Evolutionary conservation across 2,888 invertebrate genomes (phyloP), one percentile per base, ranked within the genome.

Genomic region (Anorthoa munda): DNA sequence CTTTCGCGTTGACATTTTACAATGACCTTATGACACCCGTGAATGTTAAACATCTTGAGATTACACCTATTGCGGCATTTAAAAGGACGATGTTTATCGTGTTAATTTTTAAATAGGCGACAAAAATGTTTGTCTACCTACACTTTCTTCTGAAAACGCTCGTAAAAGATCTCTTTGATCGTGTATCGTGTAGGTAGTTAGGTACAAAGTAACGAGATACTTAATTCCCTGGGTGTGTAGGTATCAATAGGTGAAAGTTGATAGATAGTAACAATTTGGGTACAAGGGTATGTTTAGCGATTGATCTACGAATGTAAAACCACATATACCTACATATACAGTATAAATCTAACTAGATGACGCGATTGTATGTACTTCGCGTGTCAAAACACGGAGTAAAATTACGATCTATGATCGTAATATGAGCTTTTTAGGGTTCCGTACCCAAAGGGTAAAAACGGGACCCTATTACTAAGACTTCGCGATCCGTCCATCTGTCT

Each of bases 1-100:
- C 81, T 84, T 82, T 84, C 81, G 77, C 60, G 67, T 61, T 84
- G 84, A 77, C 81, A 82, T 82, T 81, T 59, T 70, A 67, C 55
- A 51, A 75, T 68, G 68, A 74, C 73, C 81, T 81, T 81, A 31
- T 74, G 84, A 67, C 81, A 58, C 18, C 58, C 60, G 45, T 21
- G 53, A 72, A 81, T 81, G 81, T 81, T 79, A 75, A 79, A 75
- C 66, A 83, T 79, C 75, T 83, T 53, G 69, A 72, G 56, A 61
- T 70, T 21, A 76, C 81, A 66, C 59, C 56, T 75, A 50, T 81
- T 68, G 71, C 48, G 50, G 51, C 39, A 58, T 72, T 67, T 58
- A 55, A 77, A 79, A 72, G 72, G 63, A 74, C 13, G n/a, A 53
- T 72, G 39, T 75, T 59, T 50, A 63, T 71, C 4, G 51, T 51